These are phyloP conservation scores for Disparrhopalites patrizii DNA, from an alignment of 2,888 invertebrate species.

Conservation along the genomic window DNA sequence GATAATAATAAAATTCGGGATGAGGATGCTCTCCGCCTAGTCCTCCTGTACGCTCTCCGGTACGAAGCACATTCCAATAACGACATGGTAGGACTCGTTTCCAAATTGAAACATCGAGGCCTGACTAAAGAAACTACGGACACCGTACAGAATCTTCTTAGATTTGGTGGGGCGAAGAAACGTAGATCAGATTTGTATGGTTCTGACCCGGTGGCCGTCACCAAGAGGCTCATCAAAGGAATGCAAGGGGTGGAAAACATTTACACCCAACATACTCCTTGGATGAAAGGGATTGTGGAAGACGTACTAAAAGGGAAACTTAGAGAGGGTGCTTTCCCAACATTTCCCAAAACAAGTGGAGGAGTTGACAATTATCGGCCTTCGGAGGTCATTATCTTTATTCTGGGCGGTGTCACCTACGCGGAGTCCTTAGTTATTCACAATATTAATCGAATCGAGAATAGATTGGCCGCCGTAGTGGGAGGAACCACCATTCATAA, in stretches of 20 bases:
- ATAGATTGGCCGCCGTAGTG: slow-evolving; percentile 70
- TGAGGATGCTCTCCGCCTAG: slow-evolving; percentile 78
- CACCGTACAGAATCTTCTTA: slow-evolving; percentile 39
- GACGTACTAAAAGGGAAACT: slow-evolving; percentile 85
- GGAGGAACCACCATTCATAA: slow-evolving; percentile 94
- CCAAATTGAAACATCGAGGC: slow-evolving; percentile 67
- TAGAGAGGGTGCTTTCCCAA: slow-evolving; percentile 80
- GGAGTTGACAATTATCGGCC: slow-evolving; percentile 56
- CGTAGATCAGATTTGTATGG: slow-evolving; percentile 47
- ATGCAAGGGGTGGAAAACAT: slow-evolving; percentile 97
- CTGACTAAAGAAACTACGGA: slow-evolving; percentile 58
- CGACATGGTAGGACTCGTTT: slow-evolving; percentile 71
- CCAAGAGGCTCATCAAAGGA: slow-evolving; percentile 56
- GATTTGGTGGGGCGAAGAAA: slow-evolving; percentile 46
- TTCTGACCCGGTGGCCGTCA: slow-evolving; percentile 44
- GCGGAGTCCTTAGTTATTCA: slow-evolving; percentile 88
- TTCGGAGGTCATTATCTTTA: slow-evolving; percentile 92
- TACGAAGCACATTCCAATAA: slow-evolving; percentile 88
- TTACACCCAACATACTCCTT: slow-evolving; percentile 96
- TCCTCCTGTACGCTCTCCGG: slow-evolving; percentile 86
- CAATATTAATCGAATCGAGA: slow-evolving; percentile 69
- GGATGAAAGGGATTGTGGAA: slow-evolving; percentile 82
- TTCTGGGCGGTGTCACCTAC: slow-evolving; percentile 93
- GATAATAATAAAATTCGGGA: slow-evolving; percentile 67
- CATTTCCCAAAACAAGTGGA: slow-evolving; percentile 58